Evolutionary conservation across 2,113 vertebrate species (phyloP).

Genomic region (Oostethus manadensis): DNA sequence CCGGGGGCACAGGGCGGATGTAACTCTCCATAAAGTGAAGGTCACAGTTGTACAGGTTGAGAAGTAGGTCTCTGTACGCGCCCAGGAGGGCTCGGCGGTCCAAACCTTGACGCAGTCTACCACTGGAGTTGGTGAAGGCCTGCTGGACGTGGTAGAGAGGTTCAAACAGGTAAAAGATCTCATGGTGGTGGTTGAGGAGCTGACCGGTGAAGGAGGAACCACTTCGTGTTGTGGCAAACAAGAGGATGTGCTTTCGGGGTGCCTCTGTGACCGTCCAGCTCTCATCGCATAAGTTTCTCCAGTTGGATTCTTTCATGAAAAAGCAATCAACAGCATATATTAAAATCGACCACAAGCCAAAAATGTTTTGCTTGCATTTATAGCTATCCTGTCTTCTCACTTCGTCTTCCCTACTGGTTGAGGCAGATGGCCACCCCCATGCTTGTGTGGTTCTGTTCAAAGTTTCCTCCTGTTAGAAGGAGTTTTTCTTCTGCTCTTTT

Average conservation of each 20-base stretch:
- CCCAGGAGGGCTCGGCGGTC: conserved; percentile 71
- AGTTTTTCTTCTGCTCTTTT: too few relatives aligned
- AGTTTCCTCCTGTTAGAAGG: too few relatives aligned
- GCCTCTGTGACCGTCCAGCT: conserved; percentile 30
- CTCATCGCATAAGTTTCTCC: conserved; percentile 67
- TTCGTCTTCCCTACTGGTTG: too few relatives aligned
- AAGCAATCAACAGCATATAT: neutral
- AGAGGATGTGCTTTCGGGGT: conserved; percentile 69
- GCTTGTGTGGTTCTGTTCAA: too few relatives aligned
- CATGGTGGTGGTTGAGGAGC: conserved; percentile 77
- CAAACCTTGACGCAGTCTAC: conserved; percentile 49
- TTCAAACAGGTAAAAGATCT: conserved; percentile 76
- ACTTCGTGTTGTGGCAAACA: conserved; percentile 77
- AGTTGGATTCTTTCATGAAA: conserved; percentile 55
- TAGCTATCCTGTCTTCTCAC: neutral
- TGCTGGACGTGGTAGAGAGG: conserved; percentile 78
- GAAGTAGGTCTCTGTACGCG: conserved; percentile 74
- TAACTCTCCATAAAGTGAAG: conserved; percentile 76
- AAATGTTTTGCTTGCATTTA: neutral
- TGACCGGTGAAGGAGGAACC: conserved; percentile 80
- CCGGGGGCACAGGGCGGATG: conserved; percentile 69
- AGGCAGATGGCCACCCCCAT: too few relatives aligned
- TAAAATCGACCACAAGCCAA: neutral
- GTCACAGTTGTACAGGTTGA: conserved; percentile 75
- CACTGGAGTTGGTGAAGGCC: conserved; percentile 72